These are phyloP conservation scores for Caprella mutica DNA, from an alignment of 2,888 invertebrate species.

Conservation along the genomic window DNA sequence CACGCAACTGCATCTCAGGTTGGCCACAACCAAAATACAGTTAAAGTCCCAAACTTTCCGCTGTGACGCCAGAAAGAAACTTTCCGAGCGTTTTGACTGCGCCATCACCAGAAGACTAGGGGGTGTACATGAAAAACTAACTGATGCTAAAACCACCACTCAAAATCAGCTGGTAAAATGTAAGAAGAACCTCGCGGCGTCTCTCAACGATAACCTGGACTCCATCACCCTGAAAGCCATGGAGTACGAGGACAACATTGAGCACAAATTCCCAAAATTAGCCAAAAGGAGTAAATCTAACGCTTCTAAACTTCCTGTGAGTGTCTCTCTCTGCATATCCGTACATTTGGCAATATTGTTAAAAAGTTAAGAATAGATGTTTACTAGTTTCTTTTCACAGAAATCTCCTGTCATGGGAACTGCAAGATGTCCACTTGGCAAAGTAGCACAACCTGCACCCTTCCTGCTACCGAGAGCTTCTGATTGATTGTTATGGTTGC, in stretches of 20 bases:
- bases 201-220: constrained; percentile 19
- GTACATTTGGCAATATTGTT: no score
- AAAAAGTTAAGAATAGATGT: no score
- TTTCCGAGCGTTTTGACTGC: background rate
- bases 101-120: background rate
- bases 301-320: no score
- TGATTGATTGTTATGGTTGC: no score
- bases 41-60: background rate
- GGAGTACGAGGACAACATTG: constrained; percentile 23
- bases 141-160: background rate
- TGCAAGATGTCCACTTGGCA: no score
- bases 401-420: no score
- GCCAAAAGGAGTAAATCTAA: no score
- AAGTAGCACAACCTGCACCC: no score
- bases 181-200: constrained; percentile 16
- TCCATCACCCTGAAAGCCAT: constrained; percentile 15
- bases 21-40: background rate
- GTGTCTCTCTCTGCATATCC: no score
- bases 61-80: constrained; percentile 4
- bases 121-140: background rate
- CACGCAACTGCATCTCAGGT: background rate
- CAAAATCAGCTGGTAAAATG: constrained; percentile 8
- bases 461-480: no score
- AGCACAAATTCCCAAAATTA: constrained; percentile 10
- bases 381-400: no score